Conservation (phyloP, 2,797 vertebrate genomes). For the Smutsia gigantea region DNA sequence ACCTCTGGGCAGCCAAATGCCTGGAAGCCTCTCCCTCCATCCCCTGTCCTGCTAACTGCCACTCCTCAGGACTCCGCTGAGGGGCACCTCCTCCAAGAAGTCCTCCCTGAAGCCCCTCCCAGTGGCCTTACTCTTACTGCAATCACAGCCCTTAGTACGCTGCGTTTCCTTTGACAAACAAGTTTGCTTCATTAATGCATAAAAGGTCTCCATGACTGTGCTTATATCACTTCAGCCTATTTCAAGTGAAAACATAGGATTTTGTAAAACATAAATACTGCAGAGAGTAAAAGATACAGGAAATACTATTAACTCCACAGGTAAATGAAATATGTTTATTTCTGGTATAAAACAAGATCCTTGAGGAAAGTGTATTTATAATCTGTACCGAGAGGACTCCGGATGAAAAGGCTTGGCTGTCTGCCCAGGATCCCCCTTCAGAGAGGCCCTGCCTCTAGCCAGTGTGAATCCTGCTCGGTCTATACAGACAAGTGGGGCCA, state of each 20-base stretch:
- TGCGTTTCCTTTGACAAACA: not conserved
- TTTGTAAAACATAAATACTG: not conserved
- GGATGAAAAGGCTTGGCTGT: not conserved
- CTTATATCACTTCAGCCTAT: not conserved
- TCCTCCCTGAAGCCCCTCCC: not conserved
- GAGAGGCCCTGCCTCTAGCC: no score
- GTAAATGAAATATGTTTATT: not conserved
- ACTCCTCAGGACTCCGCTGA: not conserved
- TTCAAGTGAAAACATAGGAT: not conserved
- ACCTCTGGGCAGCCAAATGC: not conserved
- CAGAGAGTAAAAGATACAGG: not conserved
- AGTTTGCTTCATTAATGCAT: not conserved
- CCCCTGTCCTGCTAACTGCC: not conserved
- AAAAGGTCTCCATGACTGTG: not conserved
- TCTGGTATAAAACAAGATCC: not conserved
- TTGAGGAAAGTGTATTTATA: not conserved
- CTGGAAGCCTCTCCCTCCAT: not conserved
- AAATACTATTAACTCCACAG: not conserved
- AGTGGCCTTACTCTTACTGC: not conserved
- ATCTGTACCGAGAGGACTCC: not conserved
- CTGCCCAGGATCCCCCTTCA: no score
- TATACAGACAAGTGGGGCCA: not conserved
- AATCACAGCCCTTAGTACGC: not conserved
- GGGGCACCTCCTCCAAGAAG: not conserved
- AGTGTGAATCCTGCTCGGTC: not conserved